Conservation (phyloP, 1,140 invertebrate genomes). For the Lasaia peninsularis region DNA sequence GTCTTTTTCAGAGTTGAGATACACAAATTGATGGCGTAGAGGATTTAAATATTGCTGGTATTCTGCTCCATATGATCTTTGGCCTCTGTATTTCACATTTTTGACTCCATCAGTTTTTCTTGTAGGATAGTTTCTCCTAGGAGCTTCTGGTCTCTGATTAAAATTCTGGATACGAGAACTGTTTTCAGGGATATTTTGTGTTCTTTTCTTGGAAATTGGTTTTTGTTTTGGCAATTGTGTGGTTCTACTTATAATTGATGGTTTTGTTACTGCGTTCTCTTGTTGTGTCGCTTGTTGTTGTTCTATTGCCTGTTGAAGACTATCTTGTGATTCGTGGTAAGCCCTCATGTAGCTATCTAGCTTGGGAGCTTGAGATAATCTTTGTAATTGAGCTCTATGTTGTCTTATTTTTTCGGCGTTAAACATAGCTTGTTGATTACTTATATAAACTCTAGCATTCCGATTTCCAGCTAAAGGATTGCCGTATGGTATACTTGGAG, state of each 20-base stretch:
- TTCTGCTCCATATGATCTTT: conserved; percentile 61
- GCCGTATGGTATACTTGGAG: conserved; percentile 44
- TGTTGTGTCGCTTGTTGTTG: conserved; percentile 48
- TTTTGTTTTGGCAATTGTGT: neutral
- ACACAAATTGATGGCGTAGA: conserved; percentile 39
- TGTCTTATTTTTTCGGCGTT: conserved; percentile 62
- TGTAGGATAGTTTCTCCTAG: conserved; percentile 20
- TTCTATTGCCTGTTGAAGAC: conserved; percentile 63
- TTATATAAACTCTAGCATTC: conserved; percentile 55
- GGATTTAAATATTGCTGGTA: conserved; percentile 46
- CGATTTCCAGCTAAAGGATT: conserved; percentile 64
- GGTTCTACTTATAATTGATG: conserved; percentile 7
- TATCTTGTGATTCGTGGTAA: conserved; percentile 69
- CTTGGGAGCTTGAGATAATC: conserved; percentile 46
- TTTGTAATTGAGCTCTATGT: conserved; percentile 61
- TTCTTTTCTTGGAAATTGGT: conserved; percentile 16
- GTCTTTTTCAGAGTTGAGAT: conserved; percentile 43
- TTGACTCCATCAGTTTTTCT: conserved; percentile 44
- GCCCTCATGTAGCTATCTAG: conserved; percentile 70
- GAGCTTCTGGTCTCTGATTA: neutral
- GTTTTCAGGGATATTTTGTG: conserved; percentile 10
- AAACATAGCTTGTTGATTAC: conserved; percentile 71
- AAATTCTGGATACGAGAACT: neutral
- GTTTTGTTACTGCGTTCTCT: conserved; percentile 30
- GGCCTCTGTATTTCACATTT: conserved; percentile 49